Percentiles rank a stretch among this genome's conserved stretches.
phyloP scores from a whole-genome alignment of 2,113 vertebrate species.

The Spea bombifrons region DNA sequence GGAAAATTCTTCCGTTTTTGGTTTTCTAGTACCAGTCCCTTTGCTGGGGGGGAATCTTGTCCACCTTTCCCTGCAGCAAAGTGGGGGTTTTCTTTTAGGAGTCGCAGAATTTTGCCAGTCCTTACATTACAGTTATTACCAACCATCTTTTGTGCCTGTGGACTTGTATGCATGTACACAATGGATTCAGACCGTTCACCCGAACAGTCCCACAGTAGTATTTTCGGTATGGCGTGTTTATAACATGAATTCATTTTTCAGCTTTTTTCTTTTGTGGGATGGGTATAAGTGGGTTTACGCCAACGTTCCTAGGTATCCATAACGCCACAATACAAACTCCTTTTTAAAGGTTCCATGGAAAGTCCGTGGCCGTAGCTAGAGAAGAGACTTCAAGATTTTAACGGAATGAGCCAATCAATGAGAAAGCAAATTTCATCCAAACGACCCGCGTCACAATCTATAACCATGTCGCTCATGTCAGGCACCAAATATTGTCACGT shows the following conservation, averaged over 20 bases:
- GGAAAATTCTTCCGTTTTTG: neutral
- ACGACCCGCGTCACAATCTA: neutral
- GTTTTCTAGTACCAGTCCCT: neutral
- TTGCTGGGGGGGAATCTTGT: neutral
- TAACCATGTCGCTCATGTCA: neutral
- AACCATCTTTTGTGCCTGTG: slow-evolving; percentile 77
- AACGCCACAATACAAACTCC: no score
- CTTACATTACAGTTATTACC: slow-evolving; percentile 70
- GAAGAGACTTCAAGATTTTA: neutral
- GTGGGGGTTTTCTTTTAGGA: slow-evolving; percentile 57
- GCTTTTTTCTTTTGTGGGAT: neutral
- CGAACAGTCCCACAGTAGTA: slow-evolving; percentile 67
- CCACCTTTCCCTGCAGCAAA: neutral
- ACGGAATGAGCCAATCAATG: slow-evolving; percentile 12
- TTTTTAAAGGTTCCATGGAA: no score
- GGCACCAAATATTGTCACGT: neutral
- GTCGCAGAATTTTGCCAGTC: slow-evolving; percentile 68
- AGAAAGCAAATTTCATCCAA: slow-evolving; percentile 12
- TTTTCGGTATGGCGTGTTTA: slow-evolving; percentile 17
- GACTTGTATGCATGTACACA: slow-evolving; percentile 79
- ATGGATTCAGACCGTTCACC: slow-evolving; percentile 68
- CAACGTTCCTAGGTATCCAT: no score
- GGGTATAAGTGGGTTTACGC: no score
- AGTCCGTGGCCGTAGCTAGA: no score
- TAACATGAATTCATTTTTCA: neutral